phyloP scores from a whole-genome alignment of 1,140 invertebrate species.

The Dreissena rostriformis region DNA sequence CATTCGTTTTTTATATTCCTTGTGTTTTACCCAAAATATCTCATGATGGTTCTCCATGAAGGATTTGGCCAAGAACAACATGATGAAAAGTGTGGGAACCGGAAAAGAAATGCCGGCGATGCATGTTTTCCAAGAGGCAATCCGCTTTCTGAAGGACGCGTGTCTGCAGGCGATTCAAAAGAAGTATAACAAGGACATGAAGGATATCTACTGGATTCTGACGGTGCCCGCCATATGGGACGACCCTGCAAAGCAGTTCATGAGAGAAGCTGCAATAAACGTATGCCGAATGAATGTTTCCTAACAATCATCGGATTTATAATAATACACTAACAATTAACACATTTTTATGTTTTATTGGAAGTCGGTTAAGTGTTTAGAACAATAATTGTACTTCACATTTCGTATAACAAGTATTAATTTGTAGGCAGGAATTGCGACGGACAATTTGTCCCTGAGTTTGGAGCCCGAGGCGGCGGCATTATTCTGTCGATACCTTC shows the following conservation, averaged over 20 bases:
- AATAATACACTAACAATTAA: not conserved
- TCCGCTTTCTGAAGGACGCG: constrained; percentile 50
- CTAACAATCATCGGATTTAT: not conserved
- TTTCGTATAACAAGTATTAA: not conserved
- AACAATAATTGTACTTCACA: too few species aligned
- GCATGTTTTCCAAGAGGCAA: constrained; percentile 46
- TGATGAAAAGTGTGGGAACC: constrained; percentile 2
- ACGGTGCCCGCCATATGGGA: constrained; percentile 48
- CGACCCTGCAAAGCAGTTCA: constrained; percentile 43
- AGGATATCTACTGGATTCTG: constrained; percentile 42
- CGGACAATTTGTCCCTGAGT: constrained; percentile 21
- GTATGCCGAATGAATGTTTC: constrained; percentile 1
- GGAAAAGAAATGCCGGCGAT: constrained; percentile 51
- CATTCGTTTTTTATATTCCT: not conserved
- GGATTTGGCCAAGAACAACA: not conserved
- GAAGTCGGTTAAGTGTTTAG: not conserved
- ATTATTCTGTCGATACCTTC: constrained; percentile 39
- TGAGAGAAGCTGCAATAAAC: constrained; percentile 49
- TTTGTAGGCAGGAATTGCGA: constrained; percentile 38
- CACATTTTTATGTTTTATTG: not conserved
- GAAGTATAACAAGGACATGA: not conserved
- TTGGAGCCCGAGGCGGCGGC: constrained; percentile 45
- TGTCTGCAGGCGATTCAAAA: constrained; percentile 2
- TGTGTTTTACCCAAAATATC: not conserved
- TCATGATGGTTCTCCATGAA: not conserved